Evolutionary conservation across 2,888 invertebrate species (phyloP).

Genomic region (Tetragonula carbonaria): DNA sequence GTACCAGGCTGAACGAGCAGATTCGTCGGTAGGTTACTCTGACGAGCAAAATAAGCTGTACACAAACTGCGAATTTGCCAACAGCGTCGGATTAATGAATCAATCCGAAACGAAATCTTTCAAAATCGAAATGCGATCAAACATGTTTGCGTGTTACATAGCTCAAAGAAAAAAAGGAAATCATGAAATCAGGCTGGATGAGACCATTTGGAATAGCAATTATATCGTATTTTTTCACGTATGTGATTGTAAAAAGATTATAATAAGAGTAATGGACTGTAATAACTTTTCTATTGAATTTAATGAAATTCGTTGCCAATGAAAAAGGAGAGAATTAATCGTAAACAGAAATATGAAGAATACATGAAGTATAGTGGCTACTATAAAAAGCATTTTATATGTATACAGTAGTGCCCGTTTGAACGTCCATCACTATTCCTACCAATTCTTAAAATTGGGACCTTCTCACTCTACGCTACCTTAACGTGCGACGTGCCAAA

Average conservation of each 20-base stretch:
- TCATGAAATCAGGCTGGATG: not conserved
- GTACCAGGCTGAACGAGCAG: constrained; percentile 12
- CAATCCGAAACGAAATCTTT: not conserved
- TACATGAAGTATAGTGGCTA: no score
- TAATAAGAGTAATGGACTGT: no score
- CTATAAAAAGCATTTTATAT: no score
- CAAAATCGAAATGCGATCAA: not conserved
- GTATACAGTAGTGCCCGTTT: no score
- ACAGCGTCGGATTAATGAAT: constrained; percentile 2
- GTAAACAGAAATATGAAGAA: no score
- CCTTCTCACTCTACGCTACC: no score
- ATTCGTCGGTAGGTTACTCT: constrained; percentile 9
- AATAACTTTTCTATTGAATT: not conserved
- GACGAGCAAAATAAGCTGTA: constrained; percentile 45
- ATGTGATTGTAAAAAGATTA: no score
- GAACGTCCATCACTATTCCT: no score
- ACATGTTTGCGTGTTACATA: not conserved
- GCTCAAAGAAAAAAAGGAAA: not conserved
- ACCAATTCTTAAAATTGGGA: no score
- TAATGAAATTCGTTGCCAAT: not conserved
- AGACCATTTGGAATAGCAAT: not conserved
- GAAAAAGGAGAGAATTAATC: no score
- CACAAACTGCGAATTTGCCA: constrained; percentile 19
- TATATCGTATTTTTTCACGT: not conserved
- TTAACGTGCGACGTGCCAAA: no score